Percentiles rank a stretch among this genome's conserved stretches.
These are phyloP conservation scores for Apis laboriosa DNA, from an alignment of 1,140 invertebrate genomes.

Conservation along the genomic window DNA sequence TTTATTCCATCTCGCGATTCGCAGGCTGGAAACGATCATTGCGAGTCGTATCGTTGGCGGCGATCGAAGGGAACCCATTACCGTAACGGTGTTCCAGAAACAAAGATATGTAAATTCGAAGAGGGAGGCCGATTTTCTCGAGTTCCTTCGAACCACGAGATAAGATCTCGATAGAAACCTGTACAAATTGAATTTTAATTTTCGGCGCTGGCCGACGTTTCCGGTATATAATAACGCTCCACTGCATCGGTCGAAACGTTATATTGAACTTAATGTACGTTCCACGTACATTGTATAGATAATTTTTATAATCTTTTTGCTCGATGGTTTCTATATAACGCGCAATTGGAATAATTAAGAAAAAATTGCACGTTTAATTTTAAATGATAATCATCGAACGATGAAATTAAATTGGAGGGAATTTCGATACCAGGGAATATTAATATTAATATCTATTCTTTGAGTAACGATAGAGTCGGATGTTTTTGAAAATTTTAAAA, in stretches of 20 bases:
- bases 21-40: neutral
- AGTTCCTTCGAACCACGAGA: neutral
- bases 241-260: slow-evolving; percentile 13
- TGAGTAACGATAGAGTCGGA: too few species aligned
- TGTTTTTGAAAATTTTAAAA: too few species aligned
- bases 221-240: neutral
- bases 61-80: slow-evolving; percentile 13
- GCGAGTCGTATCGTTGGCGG: neutral
- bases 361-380: too few species aligned
- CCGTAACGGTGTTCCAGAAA: slow-evolving; percentile 5
- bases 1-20: neutral
- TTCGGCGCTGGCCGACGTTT: slow-evolving; percentile 3
- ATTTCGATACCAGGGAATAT: too few species aligned
- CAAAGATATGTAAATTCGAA: slow-evolving; percentile 29
- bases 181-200: slow-evolving; percentile 43
- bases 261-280: too few species aligned
- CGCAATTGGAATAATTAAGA: too few species aligned
- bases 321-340: too few species aligned
- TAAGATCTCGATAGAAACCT: slow-evolving; percentile 6
- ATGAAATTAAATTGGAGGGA: too few species aligned
- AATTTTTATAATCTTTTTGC: too few species aligned
- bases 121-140: neutral
- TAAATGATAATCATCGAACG: too few species aligned
- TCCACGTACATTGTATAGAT: too few species aligned
- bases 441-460: too few species aligned